Evolutionary conservation across 2,888 invertebrate genomes (phyloP).

Genomic region (Trachelus troglodyta): DNA sequence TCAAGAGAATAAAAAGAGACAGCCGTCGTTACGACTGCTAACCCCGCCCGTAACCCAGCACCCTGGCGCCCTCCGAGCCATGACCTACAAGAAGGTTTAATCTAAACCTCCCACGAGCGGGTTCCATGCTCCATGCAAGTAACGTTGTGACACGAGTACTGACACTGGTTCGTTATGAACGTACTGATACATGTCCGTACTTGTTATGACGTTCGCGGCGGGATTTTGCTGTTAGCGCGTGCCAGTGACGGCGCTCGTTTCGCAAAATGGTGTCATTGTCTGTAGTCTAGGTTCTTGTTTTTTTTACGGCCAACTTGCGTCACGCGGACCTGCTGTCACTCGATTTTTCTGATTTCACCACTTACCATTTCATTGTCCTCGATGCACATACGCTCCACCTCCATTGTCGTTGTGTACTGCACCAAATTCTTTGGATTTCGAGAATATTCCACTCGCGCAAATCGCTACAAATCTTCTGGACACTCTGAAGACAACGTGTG

Average conservation of each 20-base stretch:
- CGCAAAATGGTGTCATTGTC: constrained; percentile 30
- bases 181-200: neutral
- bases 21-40: neutral
- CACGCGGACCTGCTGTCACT: constrained; percentile 23
- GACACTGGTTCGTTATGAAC: neutral
- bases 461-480: constrained; percentile 11
- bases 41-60: neutral
- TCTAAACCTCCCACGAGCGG: neutral
- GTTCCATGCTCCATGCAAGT: neutral
- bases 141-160: neutral
- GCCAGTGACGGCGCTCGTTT: neutral
- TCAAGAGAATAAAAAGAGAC: neutral
- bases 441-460: constrained; percentile 1
- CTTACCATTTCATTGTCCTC: constrained; percentile 61
- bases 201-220: neutral
- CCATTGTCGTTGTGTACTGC: constrained; percentile 37
- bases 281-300: constrained; percentile 14
- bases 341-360: constrained; percentile 12
- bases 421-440: neutral
- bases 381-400: constrained; percentile 56
- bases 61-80: neutral
- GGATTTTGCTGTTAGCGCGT: neutral
- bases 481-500: constrained; percentile 69
- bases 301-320: constrained; percentile 20
- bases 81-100: neutral